Evolutionary conservation across 1,140 invertebrate genomes (phyloP), one percentile per base, ranked within the genome.

Genomic region (Zaprionus davidi): DNA sequence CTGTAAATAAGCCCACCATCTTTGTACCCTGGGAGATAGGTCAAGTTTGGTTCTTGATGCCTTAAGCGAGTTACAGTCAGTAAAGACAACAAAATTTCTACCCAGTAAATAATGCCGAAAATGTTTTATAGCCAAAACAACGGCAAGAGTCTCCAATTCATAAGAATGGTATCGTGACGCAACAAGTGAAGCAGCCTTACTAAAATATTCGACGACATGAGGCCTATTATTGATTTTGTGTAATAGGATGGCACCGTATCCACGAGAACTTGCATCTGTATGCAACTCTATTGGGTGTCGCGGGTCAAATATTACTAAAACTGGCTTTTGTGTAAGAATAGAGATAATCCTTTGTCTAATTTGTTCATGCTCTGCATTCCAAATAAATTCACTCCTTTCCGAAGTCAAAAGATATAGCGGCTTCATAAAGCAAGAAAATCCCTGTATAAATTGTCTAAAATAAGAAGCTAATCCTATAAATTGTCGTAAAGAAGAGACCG

Each of bases 231-330:
- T 49, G 24, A 63, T 34, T 34, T 51, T 34, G n/a, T 49, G 26
- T 34, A 63, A 34, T 31, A 71, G 36, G 51, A 71, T 64, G 28
- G 60, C 60, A 46, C 53, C 69, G 38, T 71, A 71, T 62, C 49
- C 59, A 26, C 26, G 53, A 46, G 55, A 36, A 49, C 55, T 67
- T 58, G 65, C 38, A 57, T 62, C 44, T 7, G 56, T 58, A 58
- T 58, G 56, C 26, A 20, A 34, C 28, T 58, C 28, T 9, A 57
- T 57, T 17, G 34, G 38, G 11, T 41, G 20, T 5, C 5, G 11
- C 34, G 59, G 59, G 20, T 62, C 59, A 44, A 62, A 62, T 24
- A 62, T 62, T 26, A 62, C 24, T 44, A 28, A 44, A 11, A 62
- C 38, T 38, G 59, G 20, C 7, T 51, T 53, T 9, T 34, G 26